These are phyloP conservation scores for Eospalax fontanierii DNA, from an alignment of 2,797 vertebrate species.

Conservation along the genomic window DNA sequence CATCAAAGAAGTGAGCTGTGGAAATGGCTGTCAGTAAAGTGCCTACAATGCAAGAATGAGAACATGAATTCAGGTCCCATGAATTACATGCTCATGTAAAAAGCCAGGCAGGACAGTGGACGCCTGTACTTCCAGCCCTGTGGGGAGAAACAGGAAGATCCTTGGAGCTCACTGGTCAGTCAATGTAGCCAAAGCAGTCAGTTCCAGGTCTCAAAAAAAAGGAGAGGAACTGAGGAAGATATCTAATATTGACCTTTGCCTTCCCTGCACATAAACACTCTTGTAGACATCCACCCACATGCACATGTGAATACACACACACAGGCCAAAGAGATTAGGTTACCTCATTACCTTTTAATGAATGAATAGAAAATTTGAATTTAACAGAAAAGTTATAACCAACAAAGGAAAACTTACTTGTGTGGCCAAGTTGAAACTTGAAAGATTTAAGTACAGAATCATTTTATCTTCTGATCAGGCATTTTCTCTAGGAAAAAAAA, in stretches of 20 bases:
- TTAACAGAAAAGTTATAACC: neutral
- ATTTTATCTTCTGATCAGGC: neutral
- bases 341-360: neutral
- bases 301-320: neutral
- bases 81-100: neutral
- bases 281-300: too few species aligned
- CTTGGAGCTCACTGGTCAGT: neutral
- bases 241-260: neutral
- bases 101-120: neutral
- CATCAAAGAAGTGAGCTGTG: neutral
- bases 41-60: neutral
- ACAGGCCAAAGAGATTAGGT: neutral
- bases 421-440: neutral
- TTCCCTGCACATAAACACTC: neutral
- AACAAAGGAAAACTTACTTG: conserved; percentile 40
- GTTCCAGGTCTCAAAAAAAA: neutral
- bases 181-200: neutral
- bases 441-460: neutral
- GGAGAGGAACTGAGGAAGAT: neutral
- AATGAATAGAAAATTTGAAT: neutral
- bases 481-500: conserved; percentile 20
- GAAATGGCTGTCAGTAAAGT: neutral
- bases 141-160: neutral
- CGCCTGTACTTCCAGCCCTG: neutral
- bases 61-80: neutral